These are phyloP conservation scores for Pterocles burchelli DNA, from an alignment of 2,113 vertebrate genomes.

Conservation along the genomic window DNA sequence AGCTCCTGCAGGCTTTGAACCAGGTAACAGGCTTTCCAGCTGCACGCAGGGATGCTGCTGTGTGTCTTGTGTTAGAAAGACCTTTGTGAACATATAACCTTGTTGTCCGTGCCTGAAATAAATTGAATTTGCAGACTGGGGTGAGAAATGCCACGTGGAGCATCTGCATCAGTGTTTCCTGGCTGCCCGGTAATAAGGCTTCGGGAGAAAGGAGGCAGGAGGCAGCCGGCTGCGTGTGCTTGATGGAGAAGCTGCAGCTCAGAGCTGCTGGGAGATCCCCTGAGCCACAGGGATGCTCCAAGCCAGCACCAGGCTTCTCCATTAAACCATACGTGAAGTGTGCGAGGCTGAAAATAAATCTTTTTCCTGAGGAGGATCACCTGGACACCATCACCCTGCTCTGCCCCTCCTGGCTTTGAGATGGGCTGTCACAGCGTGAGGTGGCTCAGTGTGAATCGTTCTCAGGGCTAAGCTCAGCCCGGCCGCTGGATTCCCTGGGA, in stretches of 20 bases:
- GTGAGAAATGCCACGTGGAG: background rate
- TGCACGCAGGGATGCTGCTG: background rate
- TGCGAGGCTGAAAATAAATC: background rate
- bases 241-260: background rate
- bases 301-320: background rate
- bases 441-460: background rate
- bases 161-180: background rate
- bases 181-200: background rate
- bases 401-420: background rate
- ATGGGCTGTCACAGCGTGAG: fast-evolving
- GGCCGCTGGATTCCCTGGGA: background rate
- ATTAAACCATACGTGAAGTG: fast-evolving
- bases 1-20: background rate
- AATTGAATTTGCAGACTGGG: background rate
- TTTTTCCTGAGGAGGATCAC: background rate
- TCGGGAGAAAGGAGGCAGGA: background rate
- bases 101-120: background rate
- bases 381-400: background rate
- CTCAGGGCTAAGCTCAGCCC: background rate
- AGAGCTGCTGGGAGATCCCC: background rate
- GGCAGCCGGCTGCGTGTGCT: fast-evolving
- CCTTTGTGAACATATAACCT: background rate
- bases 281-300: fast-evolving
- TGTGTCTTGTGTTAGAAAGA: background rate
- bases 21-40: background rate